phyloP scores from a whole-genome alignment of 1,140 invertebrate genomes.

The Cryptotermes secundus region DNA sequence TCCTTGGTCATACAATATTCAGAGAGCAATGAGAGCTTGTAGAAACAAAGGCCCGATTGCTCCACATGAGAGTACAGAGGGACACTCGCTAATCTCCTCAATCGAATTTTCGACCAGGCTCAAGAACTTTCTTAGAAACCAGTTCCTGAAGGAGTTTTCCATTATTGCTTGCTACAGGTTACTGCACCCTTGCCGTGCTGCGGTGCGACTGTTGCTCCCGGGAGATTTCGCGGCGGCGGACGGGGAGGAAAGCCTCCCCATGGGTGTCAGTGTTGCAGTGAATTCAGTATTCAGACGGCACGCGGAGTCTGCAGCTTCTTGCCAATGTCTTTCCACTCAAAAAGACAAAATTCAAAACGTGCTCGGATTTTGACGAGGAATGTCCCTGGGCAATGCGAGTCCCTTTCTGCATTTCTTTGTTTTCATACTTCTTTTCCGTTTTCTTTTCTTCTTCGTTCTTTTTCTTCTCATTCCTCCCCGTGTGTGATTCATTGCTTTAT shows the following conservation, averaged over 20 bases:
- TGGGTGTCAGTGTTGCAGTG: neutral
- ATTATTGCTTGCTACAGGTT: too few relatives aligned
- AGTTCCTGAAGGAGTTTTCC: too few relatives aligned
- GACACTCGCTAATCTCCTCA: too few relatives aligned
- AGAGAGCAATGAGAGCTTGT: too few relatives aligned
- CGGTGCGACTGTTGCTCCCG: neutral
- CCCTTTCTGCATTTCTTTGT: neutral
- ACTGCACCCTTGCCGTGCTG: neutral
- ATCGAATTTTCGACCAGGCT: too few relatives aligned
- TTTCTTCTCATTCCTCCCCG: neutral
- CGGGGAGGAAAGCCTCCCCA: too few relatives aligned
- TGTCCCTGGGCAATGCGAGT: neutral
- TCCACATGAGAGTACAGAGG: too few relatives aligned
- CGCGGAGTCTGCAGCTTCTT: neutral
- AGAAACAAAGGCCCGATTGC: too few relatives aligned
- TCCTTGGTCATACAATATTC: too few relatives aligned
- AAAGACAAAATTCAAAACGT: constrained; percentile 35
- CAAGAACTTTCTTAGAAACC: too few relatives aligned
- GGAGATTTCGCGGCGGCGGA: too few relatives aligned
- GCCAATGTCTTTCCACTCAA: constrained; percentile 21
- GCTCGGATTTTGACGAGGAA: constrained; percentile 28
- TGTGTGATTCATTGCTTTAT: too few relatives aligned
- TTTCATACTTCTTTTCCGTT: neutral
- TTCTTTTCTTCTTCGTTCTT: neutral
- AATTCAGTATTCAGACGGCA: constrained; percentile 20